Evolutionary conservation across 37 sponge, comb jelly and placozoan species (phyloP).

Genomic region (Mnemiopsis leidyi): DNA sequence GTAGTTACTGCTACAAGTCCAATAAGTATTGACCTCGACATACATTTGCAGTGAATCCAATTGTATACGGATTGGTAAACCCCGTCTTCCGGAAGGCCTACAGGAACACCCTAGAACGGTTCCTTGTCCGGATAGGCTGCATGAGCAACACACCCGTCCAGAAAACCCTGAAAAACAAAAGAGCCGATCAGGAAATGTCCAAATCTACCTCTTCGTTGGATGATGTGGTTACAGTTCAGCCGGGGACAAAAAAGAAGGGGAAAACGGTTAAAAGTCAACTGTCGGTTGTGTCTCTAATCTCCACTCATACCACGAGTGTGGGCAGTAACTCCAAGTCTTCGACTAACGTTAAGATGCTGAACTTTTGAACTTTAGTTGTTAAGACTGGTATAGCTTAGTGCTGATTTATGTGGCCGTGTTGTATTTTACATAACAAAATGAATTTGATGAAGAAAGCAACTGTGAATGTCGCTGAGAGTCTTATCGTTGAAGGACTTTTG

Average conservation of each 20-base stretch:
- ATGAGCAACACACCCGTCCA: constrained; percentile 29
- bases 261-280: background rate
- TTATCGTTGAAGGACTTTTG: too few relatives aligned
- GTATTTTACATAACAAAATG: too few relatives aligned
- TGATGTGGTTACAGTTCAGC: background rate
- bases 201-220: constrained; percentile 47
- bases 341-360: too few relatives aligned
- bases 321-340: background rate
- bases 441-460: too few relatives aligned
- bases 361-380: too few relatives aligned
- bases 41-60: background rate
- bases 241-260: background rate
- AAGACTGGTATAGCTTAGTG: too few relatives aligned
- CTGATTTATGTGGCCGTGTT: too few relatives aligned
- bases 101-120: background rate
- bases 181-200: background rate
- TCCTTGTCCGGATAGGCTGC: background rate
- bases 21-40: too few relatives aligned
- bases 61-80: constrained; percentile 54
- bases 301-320: background rate
- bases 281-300: background rate
- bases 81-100: constrained; percentile 61
- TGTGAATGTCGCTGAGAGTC: too few relatives aligned
- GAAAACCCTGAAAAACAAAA: background rate
- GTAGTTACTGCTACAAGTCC: too few relatives aligned